phyloP scores from a whole-genome alignment of 2,888 invertebrate species.

The Parapristionchus giblindavisi region DNA sequence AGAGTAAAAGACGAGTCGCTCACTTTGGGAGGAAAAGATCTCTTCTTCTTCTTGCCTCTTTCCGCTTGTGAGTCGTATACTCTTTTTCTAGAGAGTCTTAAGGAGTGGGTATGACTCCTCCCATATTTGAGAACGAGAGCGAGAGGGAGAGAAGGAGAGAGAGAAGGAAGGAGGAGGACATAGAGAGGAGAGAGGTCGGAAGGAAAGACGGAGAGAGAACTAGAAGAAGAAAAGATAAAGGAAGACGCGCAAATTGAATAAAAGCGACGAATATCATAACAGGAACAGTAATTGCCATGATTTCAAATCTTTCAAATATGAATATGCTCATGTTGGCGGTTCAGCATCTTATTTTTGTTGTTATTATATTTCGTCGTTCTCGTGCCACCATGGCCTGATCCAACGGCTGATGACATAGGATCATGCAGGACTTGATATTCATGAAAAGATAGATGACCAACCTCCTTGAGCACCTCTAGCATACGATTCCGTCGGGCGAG shows the following conservation, averaged over 20 bases:
- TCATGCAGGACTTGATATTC: neutral
- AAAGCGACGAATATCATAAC: too few species aligned
- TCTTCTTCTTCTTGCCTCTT: neutral
- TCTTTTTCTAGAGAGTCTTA: too few species aligned
- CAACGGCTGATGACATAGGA: too few species aligned
- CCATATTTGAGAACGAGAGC: too few species aligned
- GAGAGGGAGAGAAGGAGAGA: neutral
- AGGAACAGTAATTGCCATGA: too few species aligned
- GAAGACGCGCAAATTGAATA: neutral
- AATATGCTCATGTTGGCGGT: neutral
- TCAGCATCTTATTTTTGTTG: too few species aligned
- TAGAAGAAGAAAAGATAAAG: neutral
- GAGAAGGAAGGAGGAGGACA: neutral
- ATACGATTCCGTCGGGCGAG: too few species aligned
- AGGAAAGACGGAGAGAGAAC: neutral
- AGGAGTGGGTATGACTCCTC: too few species aligned
- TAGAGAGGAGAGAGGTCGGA: neutral
- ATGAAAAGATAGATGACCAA: neutral
- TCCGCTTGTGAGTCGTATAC: constrained; percentile 3
- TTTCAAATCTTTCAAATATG: too few species aligned
- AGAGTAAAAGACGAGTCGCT: constrained; percentile 4
- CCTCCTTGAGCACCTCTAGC: constrained; percentile 38
- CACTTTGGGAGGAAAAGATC: neutral
- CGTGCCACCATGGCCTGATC: too few species aligned
- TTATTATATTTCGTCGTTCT: too few species aligned